Base-by-base conservation (phyloP, 2,888 invertebrate species). In the Erebia ligea region DNA sequence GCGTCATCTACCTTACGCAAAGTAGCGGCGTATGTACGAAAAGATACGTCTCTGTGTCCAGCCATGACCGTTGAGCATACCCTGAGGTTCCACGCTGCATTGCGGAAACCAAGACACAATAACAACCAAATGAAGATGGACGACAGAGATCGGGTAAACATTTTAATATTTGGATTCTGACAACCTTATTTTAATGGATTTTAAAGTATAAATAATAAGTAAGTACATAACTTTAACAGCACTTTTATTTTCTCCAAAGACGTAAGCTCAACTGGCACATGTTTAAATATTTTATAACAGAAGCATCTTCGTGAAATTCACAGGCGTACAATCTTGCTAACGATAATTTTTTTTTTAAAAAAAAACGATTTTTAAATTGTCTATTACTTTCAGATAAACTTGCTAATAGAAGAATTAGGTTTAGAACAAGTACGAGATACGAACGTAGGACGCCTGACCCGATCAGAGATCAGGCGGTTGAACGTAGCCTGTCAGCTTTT, bases 41-140 rank as follows among this genome's bases (percentile, higher is more conserved):
- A 95, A 77, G 96, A 97, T 84, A 95, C 95, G 34, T 95, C 96
- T 73, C 91, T 98, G n/a, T 97, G 97, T 82, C 96, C 97, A 0
- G 95, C 97, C 75, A 96, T 99, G 95, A 98, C 98, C 6, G 98
- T 98, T n/a, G 95, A 97, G 74, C 98, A 98, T 85, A 97, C 98
- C 2, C 91, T 99, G 76, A 95, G 96, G 76, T 98, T 98, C 85
- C 97, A 98, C 85, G 96, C 97, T 48, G 95, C 97, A 70, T 87
- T 98, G 76, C 93, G 96, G 73, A 94, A 95, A 76, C 96, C 96
- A 0, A 88, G 95, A 45, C 90, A 93, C 25, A 95, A 95, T 75
- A 92, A 87, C 62, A 94, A 94, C 59, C 95, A 95, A 74, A 89
- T 95, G 77, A 96, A 96, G 84, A 95, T 96, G 82, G 96, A 96